These are phyloP conservation scores for Steinernema hermaphroditum DNA, from an alignment of 2,888 invertebrate species.

Conservation along the genomic window DNA sequence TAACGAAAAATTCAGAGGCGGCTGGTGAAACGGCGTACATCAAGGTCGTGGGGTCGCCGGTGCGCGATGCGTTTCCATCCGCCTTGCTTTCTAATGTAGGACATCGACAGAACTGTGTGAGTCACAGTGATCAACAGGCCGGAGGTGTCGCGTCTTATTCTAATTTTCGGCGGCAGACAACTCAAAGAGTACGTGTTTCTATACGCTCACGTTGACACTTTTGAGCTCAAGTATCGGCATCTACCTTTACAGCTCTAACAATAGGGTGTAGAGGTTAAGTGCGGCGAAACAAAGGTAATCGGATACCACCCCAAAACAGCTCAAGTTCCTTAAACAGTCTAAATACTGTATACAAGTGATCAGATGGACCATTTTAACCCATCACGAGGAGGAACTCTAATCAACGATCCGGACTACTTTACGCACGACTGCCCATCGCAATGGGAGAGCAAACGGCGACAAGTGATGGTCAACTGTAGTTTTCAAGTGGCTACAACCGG, in stretches of 20 bases:
- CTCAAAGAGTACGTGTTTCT: no score
- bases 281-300: no score
- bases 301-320: neutral
- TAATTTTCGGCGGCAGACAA: no score
- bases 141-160: no score
- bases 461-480: neutral
- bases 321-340: neutral
- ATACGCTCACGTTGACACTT: no score
- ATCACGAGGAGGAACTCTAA: neutral
- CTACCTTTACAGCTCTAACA: no score
- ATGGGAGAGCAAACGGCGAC: neutral
- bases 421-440: neutral
- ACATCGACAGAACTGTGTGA: neutral
- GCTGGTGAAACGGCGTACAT: neutral
- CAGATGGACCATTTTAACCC: neutral
- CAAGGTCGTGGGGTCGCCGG: slow-evolving; percentile 20
- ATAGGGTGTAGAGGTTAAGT: no score
- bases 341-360: no score
- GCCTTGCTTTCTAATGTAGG: slow-evolving; percentile 9
- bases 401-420: neutral
- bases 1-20: neutral
- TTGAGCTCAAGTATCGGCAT: no score
- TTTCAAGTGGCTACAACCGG: slow-evolving; percentile 5
- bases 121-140: no score
- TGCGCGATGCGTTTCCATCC: slow-evolving; percentile 1